These are phyloP conservation scores for Okapia johnstoni DNA, from an alignment of 2,113 vertebrate genomes.

Conservation along the genomic window DNA sequence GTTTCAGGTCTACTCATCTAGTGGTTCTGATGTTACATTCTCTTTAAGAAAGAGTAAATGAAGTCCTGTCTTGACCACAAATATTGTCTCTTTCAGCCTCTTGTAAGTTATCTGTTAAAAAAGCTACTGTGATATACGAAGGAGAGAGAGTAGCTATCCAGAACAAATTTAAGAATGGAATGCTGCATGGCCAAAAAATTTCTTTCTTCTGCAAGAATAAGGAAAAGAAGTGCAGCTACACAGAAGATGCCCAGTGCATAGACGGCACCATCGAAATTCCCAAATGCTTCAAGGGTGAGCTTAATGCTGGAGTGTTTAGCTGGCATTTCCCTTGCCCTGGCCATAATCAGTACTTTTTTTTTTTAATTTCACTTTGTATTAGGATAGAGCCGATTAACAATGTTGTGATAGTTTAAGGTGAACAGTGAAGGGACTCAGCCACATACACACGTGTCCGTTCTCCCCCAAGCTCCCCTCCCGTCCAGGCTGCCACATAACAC, in stretches of 20 bases:
- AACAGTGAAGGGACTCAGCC: neutral
- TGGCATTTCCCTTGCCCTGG: neutral
- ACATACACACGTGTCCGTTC: fast-evolving
- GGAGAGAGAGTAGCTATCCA: slow-evolving; percentile 83
- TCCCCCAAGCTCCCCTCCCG: neutral
- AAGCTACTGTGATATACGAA: slow-evolving; percentile 87
- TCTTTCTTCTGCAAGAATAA: slow-evolving; percentile 91
- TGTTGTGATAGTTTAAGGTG: neutral
- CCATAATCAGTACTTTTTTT: neutral
- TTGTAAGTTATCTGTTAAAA: slow-evolving; percentile 85
- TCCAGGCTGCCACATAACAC: neutral
- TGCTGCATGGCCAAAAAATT: slow-evolving; percentile 84
- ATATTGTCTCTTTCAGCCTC: slow-evolving; percentile 79
- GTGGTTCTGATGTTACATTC: neutral
- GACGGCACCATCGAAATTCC: slow-evolving; percentile 86
- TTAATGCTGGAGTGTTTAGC: neutral
- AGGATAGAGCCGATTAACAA: neutral
- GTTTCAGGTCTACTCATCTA: neutral
- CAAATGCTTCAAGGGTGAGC: slow-evolving; percentile 87
- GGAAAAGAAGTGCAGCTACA: slow-evolving; percentile 87
- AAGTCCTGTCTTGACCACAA: neutral
- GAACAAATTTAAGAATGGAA: slow-evolving; percentile 83
- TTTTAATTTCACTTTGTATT: neutral
- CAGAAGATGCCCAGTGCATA: slow-evolving; percentile 79
- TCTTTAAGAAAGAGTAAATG: neutral